phyloP scores from a whole-genome alignment of 2,797 vertebrate species.

The Ptychadena robeensis region DNA sequence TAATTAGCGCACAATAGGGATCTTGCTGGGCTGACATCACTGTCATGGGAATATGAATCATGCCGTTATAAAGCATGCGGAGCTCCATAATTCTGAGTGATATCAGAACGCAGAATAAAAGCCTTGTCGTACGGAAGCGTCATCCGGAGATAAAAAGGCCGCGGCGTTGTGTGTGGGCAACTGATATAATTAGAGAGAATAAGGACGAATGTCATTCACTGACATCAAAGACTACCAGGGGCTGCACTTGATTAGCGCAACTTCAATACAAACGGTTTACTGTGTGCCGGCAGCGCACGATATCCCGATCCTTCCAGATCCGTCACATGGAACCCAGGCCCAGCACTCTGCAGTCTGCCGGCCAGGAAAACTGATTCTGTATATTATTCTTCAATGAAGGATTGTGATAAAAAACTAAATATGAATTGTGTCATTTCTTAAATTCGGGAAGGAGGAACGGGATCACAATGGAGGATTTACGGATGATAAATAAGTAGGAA shows the following conservation, averaged over 20 bases:
- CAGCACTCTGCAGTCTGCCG: background rate
- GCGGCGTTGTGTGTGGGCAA: conserved; percentile 73
- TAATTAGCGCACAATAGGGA: background rate
- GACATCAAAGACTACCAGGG: conserved; percentile 74
- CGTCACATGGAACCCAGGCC: background rate
- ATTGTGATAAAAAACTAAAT: background rate
- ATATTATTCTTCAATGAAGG: background rate
- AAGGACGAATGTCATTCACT: conserved; percentile 70
- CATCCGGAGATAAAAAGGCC: conserved; percentile 65
- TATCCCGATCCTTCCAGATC: conserved; percentile 59
- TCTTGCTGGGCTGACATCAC: conserved; percentile 1
- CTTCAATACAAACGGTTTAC: conserved; percentile 72
- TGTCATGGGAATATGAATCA: conserved; percentile 46
- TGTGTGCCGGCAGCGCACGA: conserved; percentile 71
- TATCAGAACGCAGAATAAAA: conserved; percentile 64
- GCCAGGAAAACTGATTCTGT: background rate
- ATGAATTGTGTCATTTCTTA: too few species aligned
- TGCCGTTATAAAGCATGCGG: conserved; percentile 25
- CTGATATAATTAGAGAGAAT: conserved; percentile 71
- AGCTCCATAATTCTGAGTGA: background rate
- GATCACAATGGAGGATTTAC: too few species aligned
- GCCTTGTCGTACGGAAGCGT: conserved; percentile 62
- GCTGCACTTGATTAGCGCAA: conserved; percentile 76
- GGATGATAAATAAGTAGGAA: too few species aligned
- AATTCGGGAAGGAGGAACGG: too few species aligned